A percentile compares a stretch with the other conserved stretches of the same genome.
These are phyloP conservation scores for Macrobrachium nipponense DNA, from an alignment of 1,140 invertebrate genomes.

Conservation along the genomic window DNA sequence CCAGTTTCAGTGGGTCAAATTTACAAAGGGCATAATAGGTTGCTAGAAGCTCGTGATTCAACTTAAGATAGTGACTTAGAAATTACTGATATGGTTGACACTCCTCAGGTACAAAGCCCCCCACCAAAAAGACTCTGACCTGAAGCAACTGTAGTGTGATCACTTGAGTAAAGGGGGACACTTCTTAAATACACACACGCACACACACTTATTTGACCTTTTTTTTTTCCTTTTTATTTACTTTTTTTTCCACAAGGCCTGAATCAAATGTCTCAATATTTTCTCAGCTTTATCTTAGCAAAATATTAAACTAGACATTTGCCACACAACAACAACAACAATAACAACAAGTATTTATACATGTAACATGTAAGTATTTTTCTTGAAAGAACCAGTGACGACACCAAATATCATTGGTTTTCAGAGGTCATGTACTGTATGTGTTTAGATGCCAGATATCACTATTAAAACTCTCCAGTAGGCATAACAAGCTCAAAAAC, in stretches of 20 bases:
- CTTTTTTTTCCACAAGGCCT: background rate
- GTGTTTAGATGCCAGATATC: no score
- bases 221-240: slow-evolving; percentile 9
- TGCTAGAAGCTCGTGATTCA: slow-evolving; percentile 1
- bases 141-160: no score
- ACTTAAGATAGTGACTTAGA: slow-evolving; percentile 60
- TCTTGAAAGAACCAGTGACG: background rate
- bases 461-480: no score
- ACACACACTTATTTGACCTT: background rate
- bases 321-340: slow-evolving; percentile 47
- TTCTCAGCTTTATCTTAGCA: slow-evolving; percentile 23
- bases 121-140: background rate
- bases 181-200: no score
- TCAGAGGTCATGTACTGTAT: no score
- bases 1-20: no score
- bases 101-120: slow-evolving; percentile 51
- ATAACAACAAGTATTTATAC: slow-evolving; percentile 40
- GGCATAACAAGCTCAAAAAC: no score
- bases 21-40: no score
- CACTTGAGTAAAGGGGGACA: background rate
- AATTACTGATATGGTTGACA: slow-evolving; percentile 59
- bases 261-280: background rate
- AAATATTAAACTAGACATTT: slow-evolving; percentile 59
- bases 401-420: background rate
- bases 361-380: background rate